These are phyloP conservation scores for Platynereis dumerilii DNA, from an alignment of 2,888 invertebrate species.

Conservation along the genomic window DNA sequence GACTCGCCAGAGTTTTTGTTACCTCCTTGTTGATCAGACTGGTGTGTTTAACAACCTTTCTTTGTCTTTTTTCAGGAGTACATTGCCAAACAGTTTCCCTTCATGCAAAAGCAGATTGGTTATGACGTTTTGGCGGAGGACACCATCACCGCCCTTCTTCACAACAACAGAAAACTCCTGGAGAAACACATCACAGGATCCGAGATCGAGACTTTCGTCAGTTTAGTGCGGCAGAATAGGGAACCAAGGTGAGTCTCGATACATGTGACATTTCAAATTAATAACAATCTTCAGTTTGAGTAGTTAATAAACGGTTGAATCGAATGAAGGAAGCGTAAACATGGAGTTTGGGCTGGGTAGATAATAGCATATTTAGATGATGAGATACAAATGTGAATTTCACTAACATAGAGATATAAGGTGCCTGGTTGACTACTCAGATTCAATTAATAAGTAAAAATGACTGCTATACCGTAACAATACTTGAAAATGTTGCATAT, in stretches of 20 bases:
- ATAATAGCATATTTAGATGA: too few relatives aligned
- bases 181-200: constrained; percentile 98
- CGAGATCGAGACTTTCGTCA: constrained; percentile 98
- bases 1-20: background rate
- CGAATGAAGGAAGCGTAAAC: too few relatives aligned
- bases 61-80: constrained; percentile 76
- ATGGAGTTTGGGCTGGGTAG: too few relatives aligned
- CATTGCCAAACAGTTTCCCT: constrained; percentile 97
- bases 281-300: too few relatives aligned
- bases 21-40: background rate
- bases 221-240: constrained; percentile 94
- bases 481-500: too few relatives aligned
- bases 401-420: too few relatives aligned
- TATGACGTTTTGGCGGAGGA: constrained; percentile 98
- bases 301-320: too few relatives aligned
- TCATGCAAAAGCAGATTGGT: constrained; percentile 99
- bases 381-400: too few relatives aligned
- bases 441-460: too few relatives aligned
- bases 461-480: too few relatives aligned
- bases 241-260: constrained; percentile 74
- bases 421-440: too few relatives aligned
- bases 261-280: too few relatives aligned
- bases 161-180: constrained; percentile 94
- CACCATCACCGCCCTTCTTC: constrained; percentile 96
- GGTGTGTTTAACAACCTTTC: background rate